Base-by-base conservation (phyloP, 2,113 vertebrate species). In the Hypocryptadius cinnamomeus region DNA sequence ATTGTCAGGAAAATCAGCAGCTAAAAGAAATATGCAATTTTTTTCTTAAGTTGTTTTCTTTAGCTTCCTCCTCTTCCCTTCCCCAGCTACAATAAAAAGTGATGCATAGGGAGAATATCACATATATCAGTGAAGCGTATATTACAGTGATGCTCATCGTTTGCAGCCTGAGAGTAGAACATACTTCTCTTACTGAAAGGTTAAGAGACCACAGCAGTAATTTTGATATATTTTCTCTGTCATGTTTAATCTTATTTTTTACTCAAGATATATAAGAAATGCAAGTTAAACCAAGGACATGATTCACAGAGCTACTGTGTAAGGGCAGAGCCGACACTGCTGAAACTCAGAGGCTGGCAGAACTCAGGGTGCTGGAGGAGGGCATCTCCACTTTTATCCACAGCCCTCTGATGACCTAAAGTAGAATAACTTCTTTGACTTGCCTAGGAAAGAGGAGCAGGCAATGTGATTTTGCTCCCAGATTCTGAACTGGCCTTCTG, bases 1-100 rank as follows among this genome's bases (percentile, higher is more conserved):
- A 82, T 82, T 90, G 68, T 84, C 73, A 84, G 65, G 48, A 76
- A 93, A 84, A 95, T 92, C 65, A 92, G n/a, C 73, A 54, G 78
- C 57, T 87, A 56, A 86, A 87, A 95, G 77, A 92, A 92, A 92
- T 85, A 86, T 2, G 31, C n/a, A 33, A 2, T 16, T 76, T 51
- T 54, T 88, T 73, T 72, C 35, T 35, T 16, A 53, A 40, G 79
- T 39, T 5, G 15, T 25, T 90, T 96, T 93, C 64, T 78, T 70
- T 86, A 84, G n/a, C 80, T 90, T 93, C 10, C 20, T 88, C 17
- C 21, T 81, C n/a, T 90, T 89, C 20, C 33, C 9, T 92, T 87
- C 60, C n/a, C 44, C 5, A 76, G 63, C 57, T 68, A 74, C 56
- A 44, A 89, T 81, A 81, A 81, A 70, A 88, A 90, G 57, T 90